phyloP scores from a whole-genome alignment of 1,140 invertebrate species.

The Cydia fagiglandana region DNA sequence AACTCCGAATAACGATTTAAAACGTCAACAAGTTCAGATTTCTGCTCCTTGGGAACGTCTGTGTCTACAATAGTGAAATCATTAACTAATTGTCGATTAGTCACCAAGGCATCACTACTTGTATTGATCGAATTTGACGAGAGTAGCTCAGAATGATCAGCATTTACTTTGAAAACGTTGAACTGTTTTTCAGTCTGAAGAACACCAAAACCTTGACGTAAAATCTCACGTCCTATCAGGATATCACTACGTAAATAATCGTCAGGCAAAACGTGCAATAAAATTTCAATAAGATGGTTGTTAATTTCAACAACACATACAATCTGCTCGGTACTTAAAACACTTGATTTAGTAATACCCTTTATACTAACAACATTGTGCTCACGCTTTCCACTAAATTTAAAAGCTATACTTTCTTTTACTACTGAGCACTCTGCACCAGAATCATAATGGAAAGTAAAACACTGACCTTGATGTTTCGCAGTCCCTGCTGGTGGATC shows the following conservation, averaged over 20 bases:
- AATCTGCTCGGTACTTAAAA: constrained; percentile 41
- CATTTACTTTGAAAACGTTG: too few species aligned
- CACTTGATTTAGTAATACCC: constrained; percentile 37
- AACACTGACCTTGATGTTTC: not conserved
- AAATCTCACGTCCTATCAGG: constrained; percentile 48
- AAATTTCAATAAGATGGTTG: constrained; percentile 38
- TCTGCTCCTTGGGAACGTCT: too few species aligned
- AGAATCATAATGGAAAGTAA: constrained; percentile 29
- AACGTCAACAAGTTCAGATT: too few species aligned
- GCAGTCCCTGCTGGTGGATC: not conserved
- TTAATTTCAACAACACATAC: constrained; percentile 41
- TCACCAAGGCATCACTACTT: not conserved
- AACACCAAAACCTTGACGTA: constrained; percentile 39
- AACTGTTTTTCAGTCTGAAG: constrained; percentile 33
- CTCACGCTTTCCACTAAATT: constrained; percentile 38
- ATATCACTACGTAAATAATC: constrained; percentile 41
- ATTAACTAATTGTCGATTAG: constrained; percentile 35
- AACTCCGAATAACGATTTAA: too few species aligned
- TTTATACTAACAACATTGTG: constrained; percentile 38
- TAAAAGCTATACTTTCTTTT: constrained; percentile 35
- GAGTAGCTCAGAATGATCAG: too few species aligned
- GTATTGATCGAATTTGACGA: too few species aligned
- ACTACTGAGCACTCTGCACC: constrained; percentile 40
- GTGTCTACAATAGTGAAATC: constrained; percentile 33
- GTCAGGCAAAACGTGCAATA: constrained; percentile 49